Evolutionary conservation across 2,888 invertebrate species (phyloP).

Genomic region (Julus scanicus): DNA sequence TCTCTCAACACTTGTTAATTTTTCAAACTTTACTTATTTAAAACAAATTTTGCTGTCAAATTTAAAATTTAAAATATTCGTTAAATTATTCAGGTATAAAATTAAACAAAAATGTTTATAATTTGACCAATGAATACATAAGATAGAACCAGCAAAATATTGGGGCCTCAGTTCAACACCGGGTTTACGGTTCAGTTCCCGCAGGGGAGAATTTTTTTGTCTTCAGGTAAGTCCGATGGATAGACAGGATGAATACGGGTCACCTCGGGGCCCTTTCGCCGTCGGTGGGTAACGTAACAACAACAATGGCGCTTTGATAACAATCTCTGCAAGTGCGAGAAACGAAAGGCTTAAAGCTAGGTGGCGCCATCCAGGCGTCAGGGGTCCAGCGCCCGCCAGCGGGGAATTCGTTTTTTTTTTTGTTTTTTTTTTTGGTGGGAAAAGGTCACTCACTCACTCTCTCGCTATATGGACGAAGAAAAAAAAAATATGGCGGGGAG

Average conservation of each 20-base stretch:
- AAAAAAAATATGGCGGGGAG: background rate
- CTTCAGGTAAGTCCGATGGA: background rate
- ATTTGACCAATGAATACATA: too few species aligned
- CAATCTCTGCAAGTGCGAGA: background rate
- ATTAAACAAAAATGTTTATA: too few species aligned
- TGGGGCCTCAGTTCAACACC: too few species aligned
- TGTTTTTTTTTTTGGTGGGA: background rate
- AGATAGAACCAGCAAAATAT: too few species aligned
- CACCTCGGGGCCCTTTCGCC: background rate
- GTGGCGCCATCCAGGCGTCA: conserved; percentile 8
- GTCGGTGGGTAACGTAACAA: conserved; percentile 1
- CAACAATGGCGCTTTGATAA: background rate
- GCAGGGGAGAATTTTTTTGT: background rate
- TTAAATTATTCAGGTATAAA: too few species aligned
- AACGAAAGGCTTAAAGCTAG: background rate
- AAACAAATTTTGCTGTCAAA: too few species aligned
- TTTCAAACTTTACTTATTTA: too few species aligned
- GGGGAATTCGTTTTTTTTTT: background rate
- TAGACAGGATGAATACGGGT: background rate
- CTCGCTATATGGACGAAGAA: background rate
- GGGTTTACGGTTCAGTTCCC: background rate
- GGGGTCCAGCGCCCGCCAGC: background rate
- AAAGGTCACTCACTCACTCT: background rate
- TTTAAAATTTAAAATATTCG: too few species aligned
- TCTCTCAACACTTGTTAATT: too few species aligned